These are phyloP conservation scores for Nymphalis io DNA, from an alignment of 1,140 invertebrate genomes.

Conservation along the genomic window DNA sequence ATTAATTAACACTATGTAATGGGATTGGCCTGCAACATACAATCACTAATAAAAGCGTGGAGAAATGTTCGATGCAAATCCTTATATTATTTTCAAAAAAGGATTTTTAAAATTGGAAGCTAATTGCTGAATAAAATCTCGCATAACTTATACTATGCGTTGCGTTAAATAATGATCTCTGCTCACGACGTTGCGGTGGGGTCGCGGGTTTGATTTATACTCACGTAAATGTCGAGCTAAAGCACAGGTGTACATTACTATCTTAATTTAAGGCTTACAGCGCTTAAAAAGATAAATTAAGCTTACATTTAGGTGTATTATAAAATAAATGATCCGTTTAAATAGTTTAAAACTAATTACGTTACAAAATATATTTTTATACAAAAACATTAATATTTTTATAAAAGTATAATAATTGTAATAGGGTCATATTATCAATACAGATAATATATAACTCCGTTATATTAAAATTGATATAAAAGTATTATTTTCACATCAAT, in stretches of 20 bases:
- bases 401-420: too few relatives aligned
- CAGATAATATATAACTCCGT: too few relatives aligned
- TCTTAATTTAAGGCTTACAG: conserved; percentile 30
- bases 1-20: too few relatives aligned
- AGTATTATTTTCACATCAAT: background rate
- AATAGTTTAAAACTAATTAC: background rate
- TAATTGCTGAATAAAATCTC: conserved; percentile 37
- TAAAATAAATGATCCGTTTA: background rate
- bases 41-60: too few relatives aligned
- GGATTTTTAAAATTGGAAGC: conserved; percentile 22
- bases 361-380: background rate
- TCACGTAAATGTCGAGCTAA: conserved; percentile 35
- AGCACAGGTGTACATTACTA: conserved; percentile 48
- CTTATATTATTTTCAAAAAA: background rate
- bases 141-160: conserved; percentile 34
- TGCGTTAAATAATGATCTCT: conserved; percentile 45
- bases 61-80: too few relatives aligned
- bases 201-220: conserved; percentile 47
- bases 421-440: too few relatives aligned
- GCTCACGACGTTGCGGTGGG: conserved; percentile 42
- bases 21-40: too few relatives aligned
- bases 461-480: background rate
- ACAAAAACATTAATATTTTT: too few relatives aligned
- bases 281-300: background rate
- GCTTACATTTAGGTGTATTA: background rate